Conservation (phyloP, 2,113 vertebrate species). For the Herpetotheres cachinnans region DNA sequence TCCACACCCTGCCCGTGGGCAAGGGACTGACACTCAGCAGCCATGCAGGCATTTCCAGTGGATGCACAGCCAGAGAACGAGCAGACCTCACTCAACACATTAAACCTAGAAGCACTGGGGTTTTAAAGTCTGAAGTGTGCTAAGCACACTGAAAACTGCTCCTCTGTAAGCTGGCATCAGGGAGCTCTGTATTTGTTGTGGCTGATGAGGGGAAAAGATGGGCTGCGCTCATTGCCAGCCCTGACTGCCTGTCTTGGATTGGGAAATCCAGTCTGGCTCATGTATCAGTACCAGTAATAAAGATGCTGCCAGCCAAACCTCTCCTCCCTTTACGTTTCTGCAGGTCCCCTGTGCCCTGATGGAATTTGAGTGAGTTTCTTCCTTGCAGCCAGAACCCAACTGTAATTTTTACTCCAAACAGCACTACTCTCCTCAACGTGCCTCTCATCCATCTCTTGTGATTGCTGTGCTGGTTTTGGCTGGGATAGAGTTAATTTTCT, state of each 20-base stretch:
- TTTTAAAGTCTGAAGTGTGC: background rate
- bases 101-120: background rate
- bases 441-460: background rate
- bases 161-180: slow-evolving; percentile 38
- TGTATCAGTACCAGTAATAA: slow-evolving; percentile 32
- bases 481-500: too few relatives aligned
- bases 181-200: slow-evolving; percentile 44
- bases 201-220: slow-evolving; percentile 53
- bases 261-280: slow-evolving; percentile 51
- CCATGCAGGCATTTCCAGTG: background rate
- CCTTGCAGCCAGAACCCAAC: background rate
- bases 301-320: slow-evolving; percentile 11
- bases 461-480: background rate
- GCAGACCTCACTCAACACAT: background rate
- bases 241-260: slow-evolving; percentile 29
- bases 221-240: slow-evolving; percentile 36
- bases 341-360: background rate
- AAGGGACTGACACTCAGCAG: background rate
- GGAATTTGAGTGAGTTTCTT: background rate
- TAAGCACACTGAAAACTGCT: background rate
- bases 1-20: background rate
- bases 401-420: background rate
- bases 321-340: slow-evolving; percentile 24
- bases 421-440: background rate
- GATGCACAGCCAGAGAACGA: background rate